phyloP scores from a whole-genome alignment of 2,888 invertebrate genomes.

The Acleris holmiana region DNA sequence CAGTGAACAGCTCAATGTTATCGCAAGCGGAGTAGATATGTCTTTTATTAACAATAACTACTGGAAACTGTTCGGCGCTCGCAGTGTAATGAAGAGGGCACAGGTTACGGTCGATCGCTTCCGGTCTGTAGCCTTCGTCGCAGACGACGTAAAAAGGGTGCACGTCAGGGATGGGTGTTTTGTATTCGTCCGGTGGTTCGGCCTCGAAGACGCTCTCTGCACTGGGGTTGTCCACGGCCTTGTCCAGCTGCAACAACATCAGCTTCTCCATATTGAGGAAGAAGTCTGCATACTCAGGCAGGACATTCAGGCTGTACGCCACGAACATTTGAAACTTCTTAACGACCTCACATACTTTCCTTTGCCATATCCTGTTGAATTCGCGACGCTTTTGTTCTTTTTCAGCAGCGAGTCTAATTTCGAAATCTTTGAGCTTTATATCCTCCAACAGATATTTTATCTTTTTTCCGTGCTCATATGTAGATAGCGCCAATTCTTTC shows the following conservation, averaged over 20 bases:
- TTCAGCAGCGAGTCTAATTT: conserved; percentile 57
- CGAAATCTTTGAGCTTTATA: conserved; percentile 58
- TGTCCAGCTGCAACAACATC: conserved; percentile 69
- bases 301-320: conserved; percentile 60
- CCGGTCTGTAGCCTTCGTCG: conserved; percentile 60
- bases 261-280: conserved; percentile 75
- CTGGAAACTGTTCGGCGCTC: conserved; percentile 66
- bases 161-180: conserved; percentile 57
- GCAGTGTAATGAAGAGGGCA: conserved; percentile 66
- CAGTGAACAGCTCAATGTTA: conserved; percentile 62
- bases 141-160: conserved; percentile 71
- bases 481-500: conserved; percentile 55
- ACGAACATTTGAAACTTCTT: conserved; percentile 73
- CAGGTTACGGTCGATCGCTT: conserved; percentile 54
- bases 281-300: conserved; percentile 74
- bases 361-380: conserved; percentile 63
- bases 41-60: conserved; percentile 67
- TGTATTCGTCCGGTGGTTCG: conserved; percentile 50
- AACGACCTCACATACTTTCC: conserved; percentile 70
- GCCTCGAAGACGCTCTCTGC: conserved; percentile 61
- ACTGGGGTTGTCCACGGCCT: conserved; percentile 58
- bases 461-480: conserved; percentile 61
- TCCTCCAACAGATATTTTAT: conserved; percentile 53
- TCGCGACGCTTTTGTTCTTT: conserved; percentile 57
- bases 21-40: conserved; percentile 73